Evolutionary conservation across 2,888 invertebrate genomes (phyloP).

Genomic region (Macaria liturata): DNA sequence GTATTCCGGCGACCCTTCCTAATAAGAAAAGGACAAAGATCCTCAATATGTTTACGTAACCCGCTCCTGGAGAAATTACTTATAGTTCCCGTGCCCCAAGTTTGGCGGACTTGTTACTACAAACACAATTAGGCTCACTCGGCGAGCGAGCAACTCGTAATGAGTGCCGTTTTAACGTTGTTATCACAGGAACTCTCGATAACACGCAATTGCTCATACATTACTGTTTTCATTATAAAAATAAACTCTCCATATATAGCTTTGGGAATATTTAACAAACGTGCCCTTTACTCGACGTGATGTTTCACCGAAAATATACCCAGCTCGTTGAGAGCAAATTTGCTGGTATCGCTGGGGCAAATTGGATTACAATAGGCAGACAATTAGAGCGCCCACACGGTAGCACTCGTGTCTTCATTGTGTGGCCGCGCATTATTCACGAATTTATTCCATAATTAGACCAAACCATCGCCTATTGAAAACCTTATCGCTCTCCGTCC

Average conservation of each 20-base stretch:
- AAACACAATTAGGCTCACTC: too few species aligned
- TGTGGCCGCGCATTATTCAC: slow-evolving; percentile 36
- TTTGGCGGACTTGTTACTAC: too few species aligned
- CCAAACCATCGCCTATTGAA: slow-evolving; percentile 24
- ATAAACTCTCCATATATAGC: slow-evolving; percentile 14
- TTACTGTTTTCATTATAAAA: slow-evolving; percentile 5
- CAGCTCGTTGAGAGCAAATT: slow-evolving; percentile 34
- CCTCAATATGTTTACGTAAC: neutral
- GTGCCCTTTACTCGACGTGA: slow-evolving; percentile 22
- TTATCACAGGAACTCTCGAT: slow-evolving; percentile 34
- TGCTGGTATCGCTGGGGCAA: slow-evolving; percentile 40
- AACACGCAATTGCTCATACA: slow-evolving; percentile 16
- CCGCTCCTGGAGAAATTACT: neutral
- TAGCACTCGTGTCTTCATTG: slow-evolving; percentile 39
- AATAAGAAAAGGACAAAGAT: too few species aligned
- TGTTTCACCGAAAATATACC: slow-evolving; percentile 27
- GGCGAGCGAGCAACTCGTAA: too few species aligned
- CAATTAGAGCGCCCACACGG: slow-evolving; percentile 47
- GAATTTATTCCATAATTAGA: slow-evolving; percentile 34
- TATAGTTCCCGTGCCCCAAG: neutral
- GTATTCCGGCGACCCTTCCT: too few species aligned
- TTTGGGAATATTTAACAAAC: slow-evolving; percentile 18
- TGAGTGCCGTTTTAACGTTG: slow-evolving; percentile 34
- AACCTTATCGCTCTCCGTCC: slow-evolving; percentile 18
- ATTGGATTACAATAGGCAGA: slow-evolving; percentile 48